Base-by-base conservation (phyloP, 1,140 invertebrate species). In the Cotesia vestalis region DNA sequence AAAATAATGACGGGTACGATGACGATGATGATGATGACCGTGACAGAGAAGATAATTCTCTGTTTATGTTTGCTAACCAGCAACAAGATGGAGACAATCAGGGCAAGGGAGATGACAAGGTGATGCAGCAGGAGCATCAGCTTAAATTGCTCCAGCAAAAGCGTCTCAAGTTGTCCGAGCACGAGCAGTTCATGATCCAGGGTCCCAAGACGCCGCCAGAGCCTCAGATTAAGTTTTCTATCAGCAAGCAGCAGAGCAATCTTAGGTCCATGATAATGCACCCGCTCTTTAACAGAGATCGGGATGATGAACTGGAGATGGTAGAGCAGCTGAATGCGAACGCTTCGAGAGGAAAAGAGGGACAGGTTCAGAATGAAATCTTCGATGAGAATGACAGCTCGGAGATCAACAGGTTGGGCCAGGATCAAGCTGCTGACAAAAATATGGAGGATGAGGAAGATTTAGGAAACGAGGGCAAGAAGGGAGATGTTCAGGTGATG, bases 141-240 rank as follows among this genome's bases (percentile, higher is more conserved):
- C 62, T 5, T 2, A 60, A 61, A n/a, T 20, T 60, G 20, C 63
- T 64, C 36, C 63, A 67, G 3, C 71, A 72, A 40, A 34, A 67
- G 14, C 70, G 66, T 36, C 34, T 51, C 2, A 61, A 82, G 27
- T 81, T 87, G 66, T 78, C 81, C n/a, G 81, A 79, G 4, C 78
- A 78, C 5, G 86, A 86, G 64, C 84, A 85, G 64, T 87, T 86
- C 34, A 80, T 84, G 69, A 84, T 80, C 0, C 86, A 82, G 69
- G 92, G 92, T 6, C 92, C 92, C 0, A 93, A 93, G 79, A 93
- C 92, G 8, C 92, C 92, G 1, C 92, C 92, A 0, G 92, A 94
- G 80, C 92, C 92, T 2, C 90, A 91, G 71, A 88, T 92, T 9
- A 92, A 92, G 78, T 93, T 93, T 76, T 90, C 90, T 2, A 88